Conservation (phyloP, 2,113 vertebrate genomes). For the Misgurnus anguillicaudatus region DNA sequence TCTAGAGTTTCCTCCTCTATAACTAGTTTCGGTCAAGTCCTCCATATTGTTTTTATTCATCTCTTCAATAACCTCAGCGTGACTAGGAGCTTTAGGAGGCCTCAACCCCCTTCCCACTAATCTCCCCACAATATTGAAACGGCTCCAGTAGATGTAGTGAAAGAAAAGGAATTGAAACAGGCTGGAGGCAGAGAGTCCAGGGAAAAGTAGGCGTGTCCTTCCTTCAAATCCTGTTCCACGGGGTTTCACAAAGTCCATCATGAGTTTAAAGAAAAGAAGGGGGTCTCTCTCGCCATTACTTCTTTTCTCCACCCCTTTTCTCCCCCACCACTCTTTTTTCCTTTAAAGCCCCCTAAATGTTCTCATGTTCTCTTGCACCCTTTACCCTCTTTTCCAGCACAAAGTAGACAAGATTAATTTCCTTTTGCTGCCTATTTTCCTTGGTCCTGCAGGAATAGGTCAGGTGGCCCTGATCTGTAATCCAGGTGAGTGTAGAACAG, state of each 20-base stretch:
- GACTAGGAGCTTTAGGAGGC: constrained; percentile 15
- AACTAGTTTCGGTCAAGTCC: not conserved
- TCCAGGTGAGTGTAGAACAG: constrained; percentile 35
- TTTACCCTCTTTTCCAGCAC: constrained; percentile 36
- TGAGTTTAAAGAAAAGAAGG: constrained; percentile 26
- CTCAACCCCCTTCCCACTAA: constrained; percentile 44
- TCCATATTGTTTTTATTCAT: constrained; percentile 1
- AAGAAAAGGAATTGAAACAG: not conserved
- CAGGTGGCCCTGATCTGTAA: not conserved
- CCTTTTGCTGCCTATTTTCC: not conserved
- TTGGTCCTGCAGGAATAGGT: not conserved
- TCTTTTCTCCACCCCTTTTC: not conserved
- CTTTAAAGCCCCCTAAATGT: constrained; percentile 43
- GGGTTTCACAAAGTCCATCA: not conserved
- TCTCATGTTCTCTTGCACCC: constrained; percentile 29
- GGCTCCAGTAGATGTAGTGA: constrained; percentile 39
- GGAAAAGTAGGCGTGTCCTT: constrained; percentile 13
- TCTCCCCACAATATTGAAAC: constrained; percentile 50
- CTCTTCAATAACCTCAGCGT: constrained; percentile 25
- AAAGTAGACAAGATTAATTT: constrained; percentile 17
- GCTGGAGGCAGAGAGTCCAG: constrained; percentile 4
- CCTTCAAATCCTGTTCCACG: constrained; percentile 11
- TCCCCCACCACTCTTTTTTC: constrained; percentile 34
- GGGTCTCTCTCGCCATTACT: constrained; percentile 34
- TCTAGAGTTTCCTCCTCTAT: constrained; percentile 1